Conservation (phyloP, 2,113 vertebrate species). For the Sebastes fasciatus region DNA sequence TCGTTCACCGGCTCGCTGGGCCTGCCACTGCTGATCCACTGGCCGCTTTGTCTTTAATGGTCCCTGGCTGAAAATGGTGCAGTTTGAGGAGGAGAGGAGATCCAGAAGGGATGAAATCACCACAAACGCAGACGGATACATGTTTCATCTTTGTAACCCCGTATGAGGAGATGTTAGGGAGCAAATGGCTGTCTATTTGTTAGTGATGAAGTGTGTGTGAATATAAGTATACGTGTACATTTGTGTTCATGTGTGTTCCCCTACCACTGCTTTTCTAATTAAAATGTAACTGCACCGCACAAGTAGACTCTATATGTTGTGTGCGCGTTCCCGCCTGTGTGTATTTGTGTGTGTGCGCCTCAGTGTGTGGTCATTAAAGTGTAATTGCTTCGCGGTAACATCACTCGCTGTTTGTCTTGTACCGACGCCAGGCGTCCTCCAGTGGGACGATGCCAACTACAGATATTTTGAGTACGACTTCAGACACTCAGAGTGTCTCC, state of each 20-base stretch:
- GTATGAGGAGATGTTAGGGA: background rate
- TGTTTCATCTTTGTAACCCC: background rate
- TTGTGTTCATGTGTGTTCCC: background rate
- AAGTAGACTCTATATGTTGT: background rate
- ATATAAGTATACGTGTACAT: background rate
- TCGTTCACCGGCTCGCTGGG: constrained; percentile 39
- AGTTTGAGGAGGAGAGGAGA: constrained; percentile 18
- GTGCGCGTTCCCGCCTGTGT: background rate
- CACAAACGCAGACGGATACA: constrained; percentile 4
- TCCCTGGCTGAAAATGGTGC: constrained; percentile 33
- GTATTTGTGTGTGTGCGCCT: background rate
- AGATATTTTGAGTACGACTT: constrained; percentile 54
- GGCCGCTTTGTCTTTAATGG: constrained; percentile 44
- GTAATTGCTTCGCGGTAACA: constrained; percentile 11
- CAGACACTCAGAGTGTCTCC: constrained; percentile 38
- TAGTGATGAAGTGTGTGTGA: background rate
- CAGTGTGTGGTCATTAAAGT: constrained; percentile 43
- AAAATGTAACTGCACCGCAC: constrained; percentile 3
- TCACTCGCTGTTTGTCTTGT: constrained; percentile 42
- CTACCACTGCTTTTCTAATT: background rate
- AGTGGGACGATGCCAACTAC: constrained; percentile 15
- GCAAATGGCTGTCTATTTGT: background rate
- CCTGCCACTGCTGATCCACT: constrained; percentile 25
- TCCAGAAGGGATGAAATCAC: background rate
- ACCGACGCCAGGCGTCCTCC: constrained; percentile 18